Evolutionary conservation across 1,140 invertebrate genomes (phyloP).

Genomic region (Diorhabda sublineata): DNA sequence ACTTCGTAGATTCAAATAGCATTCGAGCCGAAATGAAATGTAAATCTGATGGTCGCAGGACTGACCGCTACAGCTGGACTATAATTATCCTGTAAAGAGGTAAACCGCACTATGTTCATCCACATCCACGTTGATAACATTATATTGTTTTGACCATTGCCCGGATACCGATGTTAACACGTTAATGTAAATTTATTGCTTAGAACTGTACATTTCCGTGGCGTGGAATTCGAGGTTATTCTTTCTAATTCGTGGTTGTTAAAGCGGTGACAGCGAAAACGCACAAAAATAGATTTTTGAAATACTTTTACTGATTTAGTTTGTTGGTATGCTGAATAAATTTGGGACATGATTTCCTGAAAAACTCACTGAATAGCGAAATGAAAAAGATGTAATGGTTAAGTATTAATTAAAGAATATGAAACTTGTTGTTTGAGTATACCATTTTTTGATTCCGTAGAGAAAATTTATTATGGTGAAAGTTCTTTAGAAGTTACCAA

Average conservation of each 20-base stretch:
- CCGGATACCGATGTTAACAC: slow-evolving; percentile 9
- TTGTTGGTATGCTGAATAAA: too few species aligned
- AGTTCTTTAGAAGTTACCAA: too few species aligned
- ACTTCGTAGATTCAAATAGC: too few species aligned
- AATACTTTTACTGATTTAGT: not conserved
- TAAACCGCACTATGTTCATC: slow-evolving; percentile 9
- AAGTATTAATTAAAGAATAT: too few species aligned
- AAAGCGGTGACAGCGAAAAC: not conserved
- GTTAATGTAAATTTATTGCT: slow-evolving; percentile 10
- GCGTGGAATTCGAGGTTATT: not conserved
- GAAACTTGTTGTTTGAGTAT: too few species aligned
- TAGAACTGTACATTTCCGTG: not conserved
- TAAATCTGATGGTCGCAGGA: not conserved
- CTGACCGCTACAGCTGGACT: slow-evolving; percentile 13
- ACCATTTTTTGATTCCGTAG: too few species aligned
- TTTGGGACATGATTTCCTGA: too few species aligned
- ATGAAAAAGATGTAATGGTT: too few species aligned
- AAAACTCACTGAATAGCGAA: too few species aligned
- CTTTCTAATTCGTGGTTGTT: not conserved
- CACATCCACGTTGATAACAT: slow-evolving; percentile 14
- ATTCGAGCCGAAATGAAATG: not conserved
- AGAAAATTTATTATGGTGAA: too few species aligned
- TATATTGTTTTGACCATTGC: slow-evolving; percentile 5
- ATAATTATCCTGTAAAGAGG: slow-evolving; percentile 14
- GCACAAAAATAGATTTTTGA: not conserved